phyloP scores from a whole-genome alignment of 2,888 invertebrate species.

The Lumbricus terrestris region DNA sequence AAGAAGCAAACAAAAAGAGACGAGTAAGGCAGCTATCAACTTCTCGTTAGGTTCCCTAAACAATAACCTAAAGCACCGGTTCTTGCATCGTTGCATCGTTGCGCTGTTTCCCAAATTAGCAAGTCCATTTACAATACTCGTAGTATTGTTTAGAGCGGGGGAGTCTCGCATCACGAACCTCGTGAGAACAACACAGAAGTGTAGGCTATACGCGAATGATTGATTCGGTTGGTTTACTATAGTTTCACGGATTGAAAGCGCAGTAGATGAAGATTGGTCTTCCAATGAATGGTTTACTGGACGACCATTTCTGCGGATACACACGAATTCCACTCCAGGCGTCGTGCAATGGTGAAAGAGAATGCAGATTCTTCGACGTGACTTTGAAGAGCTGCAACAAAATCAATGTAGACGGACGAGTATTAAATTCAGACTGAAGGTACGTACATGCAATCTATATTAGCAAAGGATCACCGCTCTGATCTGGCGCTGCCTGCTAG shows the following conservation, averaged over 20 bases:
- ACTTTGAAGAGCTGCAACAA: not conserved
- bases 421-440: not conserved
- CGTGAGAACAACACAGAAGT: not conserved
- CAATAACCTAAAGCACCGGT: not conserved
- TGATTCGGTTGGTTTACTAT: not conserved
- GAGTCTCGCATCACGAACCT: no score
- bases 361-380: not conserved
- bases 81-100: not conserved
- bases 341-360: not conserved
- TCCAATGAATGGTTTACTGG: not conserved
- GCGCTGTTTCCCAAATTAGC: not conserved
- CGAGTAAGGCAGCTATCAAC: not conserved
- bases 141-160: not conserved
- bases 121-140: not conserved
- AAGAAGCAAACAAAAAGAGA: not conserved
- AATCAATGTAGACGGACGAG: not conserved
- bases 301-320: not conserved
- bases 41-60: not conserved
- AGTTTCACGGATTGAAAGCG: not conserved
- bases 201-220: not conserved
- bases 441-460: no score
- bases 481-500: no score
- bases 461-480: no score
- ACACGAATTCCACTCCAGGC: not conserved
- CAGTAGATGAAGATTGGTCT: slow-evolving; percentile 3